These are phyloP conservation scores for Drosophila sucinea DNA, from an alignment of 1,140 invertebrate species.

Conservation along the genomic window DNA sequence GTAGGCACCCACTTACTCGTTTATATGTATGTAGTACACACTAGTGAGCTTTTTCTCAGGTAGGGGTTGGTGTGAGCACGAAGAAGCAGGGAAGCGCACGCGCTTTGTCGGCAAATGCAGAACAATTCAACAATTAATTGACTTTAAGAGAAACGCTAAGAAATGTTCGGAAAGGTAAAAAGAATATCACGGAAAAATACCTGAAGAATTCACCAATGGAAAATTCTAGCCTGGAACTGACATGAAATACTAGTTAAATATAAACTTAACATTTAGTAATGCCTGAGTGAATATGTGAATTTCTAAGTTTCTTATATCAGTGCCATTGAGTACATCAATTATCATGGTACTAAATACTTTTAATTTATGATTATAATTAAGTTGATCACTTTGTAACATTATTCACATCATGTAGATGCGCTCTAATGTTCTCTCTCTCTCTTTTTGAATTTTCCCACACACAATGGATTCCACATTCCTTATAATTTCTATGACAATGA, in stretches of 20 bases:
- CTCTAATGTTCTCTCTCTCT: not conserved
- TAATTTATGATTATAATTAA: not conserved
- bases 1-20: not conserved
- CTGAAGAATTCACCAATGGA: not conserved
- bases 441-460: constrained; percentile 8
- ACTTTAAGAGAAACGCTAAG: not conserved
- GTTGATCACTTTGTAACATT: not conserved
- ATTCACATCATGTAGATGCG: not conserved
- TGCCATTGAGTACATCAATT: not conserved
- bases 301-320: too few relatives aligned
- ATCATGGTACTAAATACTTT: not conserved
- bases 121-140: constrained; percentile 13
- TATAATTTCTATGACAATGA: constrained; percentile 6
- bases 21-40: not conserved
- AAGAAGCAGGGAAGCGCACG: not conserved
- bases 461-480: not conserved
- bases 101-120: not conserved
- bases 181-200: not conserved
- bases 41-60: constrained; percentile 21
- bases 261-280: too few relatives aligned
- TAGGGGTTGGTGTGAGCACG: constrained; percentile 1
- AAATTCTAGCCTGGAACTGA: too few relatives aligned
- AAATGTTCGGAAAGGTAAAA: not conserved
- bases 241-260: too few relatives aligned
- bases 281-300: too few relatives aligned